Evolutionary conservation across 2,113 vertebrate species (phyloP), one percentile per base, ranked within the genome.

Genomic region (Podiceps cristatus): DNA sequence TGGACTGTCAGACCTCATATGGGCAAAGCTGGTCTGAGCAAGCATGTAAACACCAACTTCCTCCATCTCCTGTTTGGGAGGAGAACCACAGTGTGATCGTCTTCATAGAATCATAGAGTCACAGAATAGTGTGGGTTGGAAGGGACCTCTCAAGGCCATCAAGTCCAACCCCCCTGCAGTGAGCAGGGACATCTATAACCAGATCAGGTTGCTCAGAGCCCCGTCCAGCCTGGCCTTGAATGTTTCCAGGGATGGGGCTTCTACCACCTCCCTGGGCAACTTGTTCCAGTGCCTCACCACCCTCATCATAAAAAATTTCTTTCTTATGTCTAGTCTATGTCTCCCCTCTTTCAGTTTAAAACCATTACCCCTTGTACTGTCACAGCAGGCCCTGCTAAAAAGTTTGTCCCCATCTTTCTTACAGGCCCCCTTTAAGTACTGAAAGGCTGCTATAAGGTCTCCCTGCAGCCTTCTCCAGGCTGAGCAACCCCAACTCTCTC

Each of bases 141-240:
- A 59, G 44, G 16, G 5, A 55, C 35, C 10, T 86, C 72, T 47
- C 19, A 85, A 52, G 35, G 25, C 62, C 16, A 17, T 52, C 9
- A 47, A 24, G 22, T 73, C 74, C 2, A 2, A 6, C 3, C 0
- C 12, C 11, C 9, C 12, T 73, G 11, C 35, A 6, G 1, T n/a
- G 11, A 10, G 19, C 15, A 66, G 45, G 40, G 10, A 28, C n/a
- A 11, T 28, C 19, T 73, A 73, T 3, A 12, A 17, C 12, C 69
- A 33, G 33, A 53, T 19, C 18, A 52, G 19, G 4, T 58, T 63
- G 7, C 42, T 76, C 42, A 33, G 72, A 90, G 50, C 6, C 4
- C 9, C 19, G 8, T 60, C 58, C 33, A 40, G 18, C 24, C 11
- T 87, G 35, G 18, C n/a, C 7, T 3, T 37, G 59, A 31, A 42